These are phyloP conservation scores for Catagonus wagneri DNA, from an alignment of 2,113 vertebrate species.

Conservation along the genomic window DNA sequence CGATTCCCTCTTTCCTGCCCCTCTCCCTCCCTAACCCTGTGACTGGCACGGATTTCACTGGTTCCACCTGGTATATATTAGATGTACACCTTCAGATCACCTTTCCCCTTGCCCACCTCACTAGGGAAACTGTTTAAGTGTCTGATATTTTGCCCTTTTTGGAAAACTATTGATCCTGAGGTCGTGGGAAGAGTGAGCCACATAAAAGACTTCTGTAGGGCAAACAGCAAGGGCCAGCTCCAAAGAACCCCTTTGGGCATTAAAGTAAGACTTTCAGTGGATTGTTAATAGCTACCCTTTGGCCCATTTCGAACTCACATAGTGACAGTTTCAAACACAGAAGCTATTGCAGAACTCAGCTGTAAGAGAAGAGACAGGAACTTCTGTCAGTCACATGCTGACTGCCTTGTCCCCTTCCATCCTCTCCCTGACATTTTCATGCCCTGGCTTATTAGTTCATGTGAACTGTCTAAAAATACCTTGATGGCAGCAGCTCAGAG, in stretches of 20 bases:
- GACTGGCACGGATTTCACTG: background rate
- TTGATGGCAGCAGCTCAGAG: background rate
- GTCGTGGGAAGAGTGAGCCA: background rate
- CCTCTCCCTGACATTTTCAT: constrained; percentile 29
- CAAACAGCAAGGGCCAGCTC: background rate
- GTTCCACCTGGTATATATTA: background rate
- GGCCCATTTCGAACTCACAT: background rate
- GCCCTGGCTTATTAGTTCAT: constrained; percentile 15
- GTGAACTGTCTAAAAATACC: constrained; percentile 42
- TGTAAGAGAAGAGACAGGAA: background rate
- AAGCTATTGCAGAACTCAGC: background rate
- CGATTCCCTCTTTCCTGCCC: background rate
- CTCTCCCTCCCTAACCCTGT: background rate
- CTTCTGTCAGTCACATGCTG: background rate
- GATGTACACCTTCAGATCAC: background rate
- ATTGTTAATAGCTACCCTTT: constrained; percentile 45
- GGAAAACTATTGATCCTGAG: background rate
- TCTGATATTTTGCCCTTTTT: background rate
- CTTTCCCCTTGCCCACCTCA: background rate
- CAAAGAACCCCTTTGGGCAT: background rate
- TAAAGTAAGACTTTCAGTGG: background rate
- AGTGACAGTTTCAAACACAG: constrained; percentile 27
- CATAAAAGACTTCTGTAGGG: background rate
- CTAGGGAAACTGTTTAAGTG: background rate
- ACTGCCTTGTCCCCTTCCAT: background rate